phyloP scores from a whole-genome alignment of 2,888 invertebrate species.

The Erebia palarica region DNA sequence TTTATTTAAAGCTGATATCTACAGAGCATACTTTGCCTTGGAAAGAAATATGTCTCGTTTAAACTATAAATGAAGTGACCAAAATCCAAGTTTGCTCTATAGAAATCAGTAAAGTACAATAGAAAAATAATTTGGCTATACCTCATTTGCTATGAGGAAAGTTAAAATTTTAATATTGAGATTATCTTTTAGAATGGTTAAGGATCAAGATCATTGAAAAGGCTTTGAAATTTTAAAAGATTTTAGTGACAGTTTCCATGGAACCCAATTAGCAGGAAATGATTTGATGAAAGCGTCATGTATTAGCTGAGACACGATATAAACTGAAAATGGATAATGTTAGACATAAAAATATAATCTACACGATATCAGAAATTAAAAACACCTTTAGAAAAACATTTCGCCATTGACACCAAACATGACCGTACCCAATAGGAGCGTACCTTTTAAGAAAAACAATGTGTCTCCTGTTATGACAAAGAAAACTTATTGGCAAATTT shows the following conservation, averaged over 20 bases:
- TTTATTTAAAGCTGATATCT: too few relatives aligned
- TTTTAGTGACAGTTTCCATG: conserved; percentile 6
- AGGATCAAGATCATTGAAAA: conserved; percentile 15
- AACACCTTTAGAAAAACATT: conserved; percentile 28
- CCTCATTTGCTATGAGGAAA: background rate
- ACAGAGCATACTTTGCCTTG: too few relatives aligned
- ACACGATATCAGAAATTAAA: conserved; percentile 36
- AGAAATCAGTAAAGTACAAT: background rate
- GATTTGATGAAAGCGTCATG: conserved; percentile 64
- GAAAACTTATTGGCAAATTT: too few relatives aligned
- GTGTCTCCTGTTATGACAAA: too few relatives aligned
- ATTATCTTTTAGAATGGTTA: background rate
- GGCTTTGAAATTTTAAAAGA: conserved; percentile 2
- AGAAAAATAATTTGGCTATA: conserved; percentile 9
- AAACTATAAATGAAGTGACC: too few relatives aligned
- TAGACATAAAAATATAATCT: conserved; percentile 38
- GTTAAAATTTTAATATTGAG: background rate
- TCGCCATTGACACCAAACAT: conserved; percentile 17
- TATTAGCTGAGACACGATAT: conserved; percentile 69
- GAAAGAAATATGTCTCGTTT: too few relatives aligned
- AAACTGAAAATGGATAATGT: conserved; percentile 52
- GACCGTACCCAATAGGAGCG: conserved; percentile 12
- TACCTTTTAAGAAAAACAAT: too few relatives aligned
- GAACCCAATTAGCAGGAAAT: conserved; percentile 48
- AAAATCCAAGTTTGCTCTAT: too few relatives aligned